Base-by-base conservation (phyloP, 2,797 vertebrate genomes). In the Champsocephalus esox region DNA sequence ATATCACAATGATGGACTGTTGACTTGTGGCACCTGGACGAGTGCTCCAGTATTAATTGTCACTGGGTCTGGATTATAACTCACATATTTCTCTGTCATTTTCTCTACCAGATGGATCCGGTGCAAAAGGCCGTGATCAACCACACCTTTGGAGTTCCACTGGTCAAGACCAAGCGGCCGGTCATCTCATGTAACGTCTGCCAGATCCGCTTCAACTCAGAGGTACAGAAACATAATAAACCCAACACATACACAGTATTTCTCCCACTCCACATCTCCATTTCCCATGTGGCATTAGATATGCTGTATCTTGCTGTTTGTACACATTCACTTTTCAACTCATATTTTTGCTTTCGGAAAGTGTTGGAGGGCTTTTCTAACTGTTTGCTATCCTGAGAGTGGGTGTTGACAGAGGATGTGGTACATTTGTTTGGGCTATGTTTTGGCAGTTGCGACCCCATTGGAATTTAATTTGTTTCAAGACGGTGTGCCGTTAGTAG, bases 181-280 rank as follows among this genome's bases (percentile, higher is more conserved):
- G 88, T 97, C 87, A 98, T 97, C 91, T 97, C 96, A 90, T 98
- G 97, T 88, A 97, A 97, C 8, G 95, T 98, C 91, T 98, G 97
- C 92, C 97, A 98, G 94, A 97, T 98, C 84, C 96, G 97, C 76
- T 98, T 98, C 94, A 98, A 98, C 93, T 98, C 97, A 52, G 96
- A 98, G 96, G 97, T 97, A 87, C 51, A 59, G 48, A 3, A 52
- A 59, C 3, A 38, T 7, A 9, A 52, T 16, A 13, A 65, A n/a
- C 48, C 8, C 13, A 34, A 34, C 51, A 65, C 56, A 2, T 38
- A 10, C 43, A 49, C 34, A 28, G 6, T n/a, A 0, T 57, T 2
- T 10, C 49, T 64, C 32, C 61, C 17, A 38, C 49, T 49, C 60
- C 17, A 34, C 58, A 14, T 19, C 48, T 63, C 0, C 11, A 12